Evolutionary conservation across 2,888 invertebrate species (phyloP), one percentile per base, ranked within the genome.

Genomic region (Frankliniella intonsa): DNA sequence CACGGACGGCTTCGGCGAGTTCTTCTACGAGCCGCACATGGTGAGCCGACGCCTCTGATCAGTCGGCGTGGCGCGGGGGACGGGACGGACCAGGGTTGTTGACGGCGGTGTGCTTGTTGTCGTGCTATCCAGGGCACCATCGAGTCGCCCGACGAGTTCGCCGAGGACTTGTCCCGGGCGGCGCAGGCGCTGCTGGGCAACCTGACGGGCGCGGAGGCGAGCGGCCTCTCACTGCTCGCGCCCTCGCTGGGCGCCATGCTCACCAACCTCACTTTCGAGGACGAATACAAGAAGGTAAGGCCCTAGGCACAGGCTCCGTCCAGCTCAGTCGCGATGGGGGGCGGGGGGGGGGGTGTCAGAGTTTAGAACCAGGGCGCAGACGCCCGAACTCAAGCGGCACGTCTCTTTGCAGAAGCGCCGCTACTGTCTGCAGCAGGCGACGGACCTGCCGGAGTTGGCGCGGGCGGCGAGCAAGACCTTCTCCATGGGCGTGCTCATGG

Each of bases 401-500:
- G 62, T 76, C 55, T 83, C 83, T 80, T 80, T 82, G n/a, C 85
- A 89, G 90, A 88, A 87, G 84, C 86, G 89, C 82, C 86, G 87
- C 65, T 86, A 87, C 62, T 86, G 88, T 62, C 85, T 89, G 84
- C 88, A 88, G 82, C 86, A 86, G 79, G 87, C 87, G 0, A 85
- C 86, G 69, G 86, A 87, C 83, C 85, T 90, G 8, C 89, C 90
- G 5, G 87, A 87, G 76, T 65, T 81, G 25, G 76, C 85, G 12
- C 81, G 85, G 9, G 83, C 83, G 22, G 91, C 91, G 0, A 90
- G 91, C 84, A 89, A 89, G 85, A 89, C 89, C 1, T 91, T 92
- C 86, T 90, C 91, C 55, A 90, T 92, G 83, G 92, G 93, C 62
- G 91, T 93, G 3, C 91, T 91, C 11, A 87, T 93, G 0, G 92